Conservation (phyloP, 2,888 invertebrate species). For the Calameuta pallipes region DNA sequence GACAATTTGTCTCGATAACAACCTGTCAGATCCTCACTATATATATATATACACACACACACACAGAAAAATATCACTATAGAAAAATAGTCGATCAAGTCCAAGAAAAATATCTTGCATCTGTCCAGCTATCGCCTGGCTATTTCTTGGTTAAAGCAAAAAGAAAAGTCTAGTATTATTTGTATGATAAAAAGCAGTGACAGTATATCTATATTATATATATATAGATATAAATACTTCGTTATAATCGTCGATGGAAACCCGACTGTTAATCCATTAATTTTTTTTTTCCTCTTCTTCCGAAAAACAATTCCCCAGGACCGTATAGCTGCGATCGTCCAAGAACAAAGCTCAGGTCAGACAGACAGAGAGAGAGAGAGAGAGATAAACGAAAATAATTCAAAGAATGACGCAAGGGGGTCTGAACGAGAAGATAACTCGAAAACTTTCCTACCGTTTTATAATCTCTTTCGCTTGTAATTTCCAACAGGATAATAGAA, state of each 20-base stretch:
- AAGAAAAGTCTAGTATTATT: neutral
- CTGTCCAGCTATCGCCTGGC: neutral
- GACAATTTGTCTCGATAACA: slow-evolving; percentile 18
- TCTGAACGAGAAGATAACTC: neutral
- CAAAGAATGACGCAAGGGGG: neutral
- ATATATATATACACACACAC: neutral
- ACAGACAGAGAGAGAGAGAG: no score
- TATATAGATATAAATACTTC: neutral
- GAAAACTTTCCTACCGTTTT: neutral
- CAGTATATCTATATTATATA: neutral
- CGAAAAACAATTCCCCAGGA: neutral
- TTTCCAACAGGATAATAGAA: neutral
- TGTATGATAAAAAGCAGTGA: neutral
- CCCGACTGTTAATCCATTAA: neutral
- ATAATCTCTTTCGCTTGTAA: neutral
- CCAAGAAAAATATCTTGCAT: slow-evolving; percentile 18
- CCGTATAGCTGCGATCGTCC: neutral
- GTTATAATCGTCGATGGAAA: neutral
- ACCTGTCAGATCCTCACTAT: slow-evolving; percentile 8
- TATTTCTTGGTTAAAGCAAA: neutral
- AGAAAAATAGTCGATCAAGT: slow-evolving; percentile 3
- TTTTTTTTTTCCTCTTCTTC: neutral
- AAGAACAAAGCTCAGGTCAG: neutral
- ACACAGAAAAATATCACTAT: neutral
- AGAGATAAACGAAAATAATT: neutral